Percentiles rank a stretch among this genome's conserved stretches.
Conservation (phyloP, 2,113 vertebrate genomes). For the Empidonax traillii region DNA sequence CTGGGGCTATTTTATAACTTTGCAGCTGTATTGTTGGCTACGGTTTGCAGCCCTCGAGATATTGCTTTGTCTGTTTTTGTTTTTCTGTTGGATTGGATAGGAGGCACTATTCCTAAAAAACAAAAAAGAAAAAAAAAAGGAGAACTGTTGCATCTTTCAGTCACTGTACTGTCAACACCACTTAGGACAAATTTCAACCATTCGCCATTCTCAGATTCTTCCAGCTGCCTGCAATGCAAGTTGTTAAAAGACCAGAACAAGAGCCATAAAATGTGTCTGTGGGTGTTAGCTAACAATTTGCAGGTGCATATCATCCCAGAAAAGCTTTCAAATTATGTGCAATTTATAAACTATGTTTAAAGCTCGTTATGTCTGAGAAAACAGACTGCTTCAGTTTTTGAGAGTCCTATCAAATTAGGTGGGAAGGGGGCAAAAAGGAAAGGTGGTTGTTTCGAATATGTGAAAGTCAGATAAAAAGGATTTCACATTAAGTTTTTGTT, state of each 20-base stretch:
- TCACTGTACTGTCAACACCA: constrained; percentile 65
- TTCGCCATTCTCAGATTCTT: constrained; percentile 56
- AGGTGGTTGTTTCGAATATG: neutral
- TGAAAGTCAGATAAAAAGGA: neutral
- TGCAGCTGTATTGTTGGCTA: constrained; percentile 62
- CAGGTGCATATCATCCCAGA: constrained; percentile 67
- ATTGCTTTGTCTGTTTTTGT: constrained; percentile 51
- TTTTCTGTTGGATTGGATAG: constrained; percentile 45
- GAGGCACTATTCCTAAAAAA: neutral
- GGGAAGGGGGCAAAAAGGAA: neutral
- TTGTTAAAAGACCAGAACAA: constrained; percentile 33
- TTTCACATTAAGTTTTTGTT: neutral
- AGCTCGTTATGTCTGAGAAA: constrained; percentile 17
- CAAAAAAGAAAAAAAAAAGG: neutral
- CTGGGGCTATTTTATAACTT: constrained; percentile 27
- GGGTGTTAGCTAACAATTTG: constrained; percentile 74
- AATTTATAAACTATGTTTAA: constrained; percentile 55
- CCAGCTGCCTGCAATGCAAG: constrained; percentile 63
- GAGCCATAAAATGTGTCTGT: constrained; percentile 67
- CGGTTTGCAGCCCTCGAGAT: neutral
- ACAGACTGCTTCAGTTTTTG: constrained; percentile 17
- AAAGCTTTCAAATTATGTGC: constrained; percentile 55
- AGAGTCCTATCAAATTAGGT: neutral
- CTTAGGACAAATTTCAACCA: constrained; percentile 66
- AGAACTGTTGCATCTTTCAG: constrained; percentile 34